Evolutionary conservation across 2,113 vertebrate species (phyloP).

Genomic region (Sciurus niger): DNA sequence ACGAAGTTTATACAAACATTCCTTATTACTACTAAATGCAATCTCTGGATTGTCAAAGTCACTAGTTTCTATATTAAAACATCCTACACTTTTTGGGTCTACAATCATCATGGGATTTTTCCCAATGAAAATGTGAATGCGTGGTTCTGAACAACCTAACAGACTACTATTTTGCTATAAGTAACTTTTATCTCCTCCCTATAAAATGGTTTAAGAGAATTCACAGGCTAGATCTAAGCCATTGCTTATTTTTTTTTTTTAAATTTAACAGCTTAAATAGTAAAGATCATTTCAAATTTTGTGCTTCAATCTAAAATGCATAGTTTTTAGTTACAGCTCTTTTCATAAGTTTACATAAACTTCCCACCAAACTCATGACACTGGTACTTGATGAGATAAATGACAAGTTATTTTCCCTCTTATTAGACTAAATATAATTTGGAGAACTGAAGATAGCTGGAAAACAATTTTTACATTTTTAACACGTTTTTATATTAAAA

Average conservation of each 20-base stretch:
- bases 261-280: neutral
- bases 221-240: neutral
- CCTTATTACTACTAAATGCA: neutral
- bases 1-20: neutral
- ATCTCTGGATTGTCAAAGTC: neutral
- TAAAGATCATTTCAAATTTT: slow-evolving; percentile 54
- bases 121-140: neutral
- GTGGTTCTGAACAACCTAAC: neutral
- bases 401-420: neutral
- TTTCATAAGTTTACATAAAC: neutral
- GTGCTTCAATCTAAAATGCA: neutral
- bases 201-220: neutral
- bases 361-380: slow-evolving; percentile 18
- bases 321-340: slow-evolving; percentile 13
- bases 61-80: neutral
- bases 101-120: neutral
- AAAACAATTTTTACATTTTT: neutral
- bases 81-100: neutral
- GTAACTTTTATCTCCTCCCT: neutral
- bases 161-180: neutral
- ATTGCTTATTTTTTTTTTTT: slow-evolving; percentile 37
- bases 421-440: neutral
- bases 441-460: neutral
- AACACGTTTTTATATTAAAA: neutral
- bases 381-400: neutral